Percentiles rank a stretch among this genome's conserved stretches.
These are phyloP conservation scores for Dendroctonus ponderosae DNA, from an alignment of 1,140 invertebrate species.

Conservation along the genomic window DNA sequence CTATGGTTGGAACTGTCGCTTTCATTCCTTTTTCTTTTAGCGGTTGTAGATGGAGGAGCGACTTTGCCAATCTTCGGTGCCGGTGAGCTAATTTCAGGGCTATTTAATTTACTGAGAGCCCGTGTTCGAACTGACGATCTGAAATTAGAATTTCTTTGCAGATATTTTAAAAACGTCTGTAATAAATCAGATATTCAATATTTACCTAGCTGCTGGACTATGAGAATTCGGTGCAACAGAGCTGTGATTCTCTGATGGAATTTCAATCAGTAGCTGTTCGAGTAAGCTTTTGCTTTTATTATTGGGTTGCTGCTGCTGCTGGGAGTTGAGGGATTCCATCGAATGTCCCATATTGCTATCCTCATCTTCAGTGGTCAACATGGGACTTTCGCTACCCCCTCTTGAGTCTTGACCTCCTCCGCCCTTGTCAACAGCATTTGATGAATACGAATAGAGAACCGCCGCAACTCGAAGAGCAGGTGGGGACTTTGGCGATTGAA, in stretches of 20 bases:
- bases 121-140: slow-evolving; percentile 60
- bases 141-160: slow-evolving; percentile 3
- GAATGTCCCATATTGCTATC: slow-evolving; percentile 37
- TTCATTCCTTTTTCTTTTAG: slow-evolving; percentile 72
- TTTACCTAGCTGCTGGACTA: slow-evolving; percentile 43
- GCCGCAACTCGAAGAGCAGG: slow-evolving; percentile 66
- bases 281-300: slow-evolving; percentile 61
- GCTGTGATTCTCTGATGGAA: slow-evolving; percentile 53
- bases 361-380: slow-evolving; percentile 30
- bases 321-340: background rate
- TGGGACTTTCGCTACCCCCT: slow-evolving; percentile 38
- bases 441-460: slow-evolving; percentile 73
- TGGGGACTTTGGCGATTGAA: slow-evolving; percentile 62
- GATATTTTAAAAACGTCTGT: slow-evolving; percentile 1
- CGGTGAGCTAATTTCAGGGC: slow-evolving; percentile 62
- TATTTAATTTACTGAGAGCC: slow-evolving; percentile 69
- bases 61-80: slow-evolving; percentile 34
- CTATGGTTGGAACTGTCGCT: slow-evolving; percentile 71
- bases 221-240: slow-evolving; percentile 40
- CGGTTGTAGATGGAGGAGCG: slow-evolving; percentile 40
- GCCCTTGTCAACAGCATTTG: slow-evolving; percentile 54
- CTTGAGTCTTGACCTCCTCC: slow-evolving; percentile 34
- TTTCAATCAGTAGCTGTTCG: slow-evolving; percentile 75
- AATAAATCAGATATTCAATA: no score
- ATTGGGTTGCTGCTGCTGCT: slow-evolving; percentile 19